These are phyloP conservation scores for Pongo abelii DNA, from an alignment of 2,113 vertebrate genomes.

Conservation along the genomic window DNA sequence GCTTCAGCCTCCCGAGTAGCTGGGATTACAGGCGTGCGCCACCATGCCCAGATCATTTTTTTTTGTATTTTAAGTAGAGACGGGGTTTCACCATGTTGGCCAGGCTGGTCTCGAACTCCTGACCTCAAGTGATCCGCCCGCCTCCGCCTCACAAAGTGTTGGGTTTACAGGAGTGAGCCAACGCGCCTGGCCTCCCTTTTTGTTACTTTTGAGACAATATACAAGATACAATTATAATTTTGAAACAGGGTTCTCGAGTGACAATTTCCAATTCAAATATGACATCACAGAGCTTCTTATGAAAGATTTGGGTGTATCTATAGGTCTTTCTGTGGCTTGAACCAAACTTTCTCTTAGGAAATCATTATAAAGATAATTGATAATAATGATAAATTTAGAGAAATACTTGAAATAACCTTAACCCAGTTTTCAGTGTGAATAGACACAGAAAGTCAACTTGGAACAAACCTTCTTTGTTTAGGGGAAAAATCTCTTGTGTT, in stretches of 20 bases:
- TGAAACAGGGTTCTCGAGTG: not conserved
- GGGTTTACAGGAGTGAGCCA: no score
- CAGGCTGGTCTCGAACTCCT: no score
- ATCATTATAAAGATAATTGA: not conserved
- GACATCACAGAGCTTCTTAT: not conserved
- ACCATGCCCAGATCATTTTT: no score
- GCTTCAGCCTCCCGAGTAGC: no score
- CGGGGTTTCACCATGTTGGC: no score
- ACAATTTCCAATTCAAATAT: not conserved
- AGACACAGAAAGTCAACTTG: not conserved
- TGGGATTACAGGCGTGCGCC: no score
- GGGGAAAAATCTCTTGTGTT: not conserved
- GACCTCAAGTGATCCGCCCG: no score
- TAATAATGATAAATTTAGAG: not conserved
- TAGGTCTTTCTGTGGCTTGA: slow-evolving; percentile 12
- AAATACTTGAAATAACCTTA: not conserved
- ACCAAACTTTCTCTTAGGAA: not conserved
- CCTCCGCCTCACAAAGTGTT: no score
- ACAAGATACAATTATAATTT: not conserved
- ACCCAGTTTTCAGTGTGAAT: not conserved
- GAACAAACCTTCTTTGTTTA: not conserved
- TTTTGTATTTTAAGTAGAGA: no score
- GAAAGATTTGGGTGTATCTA: not conserved
- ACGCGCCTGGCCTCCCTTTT: not conserved
- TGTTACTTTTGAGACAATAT: not conserved